Percentiles rank a stretch among this genome's conserved stretches.
These are phyloP conservation scores for Chymomyza caudatula DNA, from an alignment of 2,888 invertebrate species.

Conservation along the genomic window DNA sequence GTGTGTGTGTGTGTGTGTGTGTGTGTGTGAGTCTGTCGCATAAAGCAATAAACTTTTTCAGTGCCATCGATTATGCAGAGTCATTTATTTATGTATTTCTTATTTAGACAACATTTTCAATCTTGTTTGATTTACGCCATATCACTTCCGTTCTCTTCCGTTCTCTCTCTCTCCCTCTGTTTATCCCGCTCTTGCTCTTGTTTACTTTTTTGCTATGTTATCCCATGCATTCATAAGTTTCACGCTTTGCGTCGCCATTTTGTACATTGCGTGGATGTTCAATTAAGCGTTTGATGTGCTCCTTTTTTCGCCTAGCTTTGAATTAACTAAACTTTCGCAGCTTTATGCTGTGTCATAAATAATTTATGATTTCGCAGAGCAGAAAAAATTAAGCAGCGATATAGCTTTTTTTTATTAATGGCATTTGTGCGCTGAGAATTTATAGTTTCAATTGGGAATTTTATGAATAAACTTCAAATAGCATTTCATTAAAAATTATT, in stretches of 20 bases:
- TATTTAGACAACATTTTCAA: conserved; percentile 30
- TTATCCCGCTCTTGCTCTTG: background rate
- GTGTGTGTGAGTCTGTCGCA: background rate
- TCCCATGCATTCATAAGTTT: background rate
- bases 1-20: background rate
- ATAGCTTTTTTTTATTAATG: conserved; percentile 43
- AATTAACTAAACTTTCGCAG: background rate
- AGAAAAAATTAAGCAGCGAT: conserved; percentile 19
- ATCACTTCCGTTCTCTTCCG: background rate
- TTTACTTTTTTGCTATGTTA: background rate
- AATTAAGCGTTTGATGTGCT: conserved; percentile 54
- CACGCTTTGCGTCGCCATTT: conserved; percentile 30
- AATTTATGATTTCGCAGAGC: conserved; percentile 32
- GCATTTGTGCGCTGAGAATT: conserved; percentile 25
- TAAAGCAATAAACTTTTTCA: conserved; percentile 36
- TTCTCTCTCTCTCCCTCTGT: conserved; percentile 23
- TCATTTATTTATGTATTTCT: conserved; percentile 61
- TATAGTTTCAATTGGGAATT: conserved; percentile 35
- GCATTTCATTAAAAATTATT: conserved; percentile 41
- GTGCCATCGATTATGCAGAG: conserved; percentile 37
- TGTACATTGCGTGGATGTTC: conserved; percentile 26
- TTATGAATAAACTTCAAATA: conserved; percentile 35
- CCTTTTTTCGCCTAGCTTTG: background rate
- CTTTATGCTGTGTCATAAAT: conserved; percentile 42
- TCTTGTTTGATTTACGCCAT: conserved; percentile 35